These are phyloP conservation scores for Cantharis lateralis DNA, from an alignment of 2,888 invertebrate genomes.

Conservation along the genomic window DNA sequence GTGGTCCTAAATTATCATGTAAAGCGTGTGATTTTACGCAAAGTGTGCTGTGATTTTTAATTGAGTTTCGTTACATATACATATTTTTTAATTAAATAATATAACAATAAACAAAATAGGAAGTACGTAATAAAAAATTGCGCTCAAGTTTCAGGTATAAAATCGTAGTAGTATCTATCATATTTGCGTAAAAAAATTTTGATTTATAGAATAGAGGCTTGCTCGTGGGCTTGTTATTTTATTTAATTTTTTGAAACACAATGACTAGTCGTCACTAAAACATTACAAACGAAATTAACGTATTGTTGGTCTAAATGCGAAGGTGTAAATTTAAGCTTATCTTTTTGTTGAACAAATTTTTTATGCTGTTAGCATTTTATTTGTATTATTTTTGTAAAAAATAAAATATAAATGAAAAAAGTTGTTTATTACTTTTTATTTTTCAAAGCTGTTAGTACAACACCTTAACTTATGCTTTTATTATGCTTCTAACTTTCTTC, in stretches of 20 bases:
- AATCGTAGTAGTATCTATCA: not conserved
- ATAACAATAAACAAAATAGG: slow-evolving; percentile 8
- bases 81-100: slow-evolving; percentile 21
- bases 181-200: slow-evolving; percentile 18
- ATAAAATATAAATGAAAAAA: slow-evolving; percentile 42
- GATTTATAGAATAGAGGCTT: slow-evolving; percentile 35
- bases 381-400: slow-evolving; percentile 36
- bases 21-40: slow-evolving; percentile 42
- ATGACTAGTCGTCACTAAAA: slow-evolving; percentile 11
- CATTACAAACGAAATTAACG: slow-evolving; percentile 3
- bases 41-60: slow-evolving; percentile 42
- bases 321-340: slow-evolving; percentile 24
- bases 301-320: slow-evolving; percentile 2
- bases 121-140: slow-evolving; percentile 19
- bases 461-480: not conserved
- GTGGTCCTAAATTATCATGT: slow-evolving; percentile 39
- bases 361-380: slow-evolving; percentile 45
- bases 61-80: slow-evolving; percentile 27
- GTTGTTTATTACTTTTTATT: slow-evolving; percentile 41
- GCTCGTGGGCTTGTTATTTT: slow-evolving; percentile 32
- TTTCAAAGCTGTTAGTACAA: slow-evolving; percentile 6
- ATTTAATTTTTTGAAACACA: slow-evolving; percentile 28
- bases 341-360: slow-evolving; percentile 45
- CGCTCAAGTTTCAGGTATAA: slow-evolving; percentile 26
- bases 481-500: not conserved